Evolutionary conservation across 2,113 vertebrate species (phyloP), one percentile per base, ranked within the genome.

Genomic region (Poecilia latipinna): DNA sequence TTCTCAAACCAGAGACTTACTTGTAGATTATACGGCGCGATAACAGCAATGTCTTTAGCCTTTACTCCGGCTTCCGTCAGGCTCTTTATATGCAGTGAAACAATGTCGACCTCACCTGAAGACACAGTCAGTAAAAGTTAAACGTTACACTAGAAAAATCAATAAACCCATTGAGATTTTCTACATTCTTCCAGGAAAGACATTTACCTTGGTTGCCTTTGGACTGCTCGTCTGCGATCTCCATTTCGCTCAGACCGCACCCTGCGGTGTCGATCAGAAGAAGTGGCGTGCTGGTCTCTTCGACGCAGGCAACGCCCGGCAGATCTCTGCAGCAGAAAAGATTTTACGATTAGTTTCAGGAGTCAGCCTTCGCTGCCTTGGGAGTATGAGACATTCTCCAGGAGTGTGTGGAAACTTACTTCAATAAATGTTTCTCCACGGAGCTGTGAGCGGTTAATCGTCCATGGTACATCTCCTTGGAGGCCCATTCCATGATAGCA

Each of bases 1-100:
- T 48, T 48, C 15, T 48, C 44, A 61, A 6, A 15, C 70, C 19
- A 48, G 33, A 10, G 71, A 65, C 82, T 85, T 86, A 99, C 98
- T 94, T 99, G 98, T 7, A 99, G 94, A 89, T 99, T 99, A 89
- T 99, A 99, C 0, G 98, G 97, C 0, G 98, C 95, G 73, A 99
- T 96, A 61, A 99, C 94, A 0, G 96, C 97, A 0, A 99, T 93
- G 86, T 99, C 97, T 63, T 89, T 90, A 0, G 96, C 94, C 80
- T 90, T 95, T 61, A 99, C 90, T 0, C 98, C 97, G 1, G 96
- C 97, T 0, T 95, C 95, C 74, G 95, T 95, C 91, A 99, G 90
- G 4, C 96, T 94, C 61, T 95, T 96, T 83, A 98, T 33, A 11
- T 99, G 97, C 70, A 96, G 48, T 22, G 93, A 86, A 1, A 95